Evolutionary conservation across 2,888 invertebrate genomes (phyloP), one percentile per base, ranked within the genome.

Genomic region (Cyclophora punctaria): DNA sequence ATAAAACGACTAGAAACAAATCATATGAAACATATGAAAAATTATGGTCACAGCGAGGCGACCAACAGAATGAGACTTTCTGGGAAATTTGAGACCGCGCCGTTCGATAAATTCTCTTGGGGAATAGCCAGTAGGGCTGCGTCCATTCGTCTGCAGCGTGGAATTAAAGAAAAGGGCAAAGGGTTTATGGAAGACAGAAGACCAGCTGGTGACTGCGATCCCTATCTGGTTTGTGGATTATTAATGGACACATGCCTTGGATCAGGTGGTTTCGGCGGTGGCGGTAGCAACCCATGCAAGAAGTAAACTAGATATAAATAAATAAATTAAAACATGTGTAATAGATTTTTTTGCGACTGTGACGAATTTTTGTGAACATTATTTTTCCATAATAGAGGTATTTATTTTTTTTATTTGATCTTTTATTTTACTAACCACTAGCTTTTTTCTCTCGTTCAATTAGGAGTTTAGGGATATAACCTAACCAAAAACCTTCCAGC

Each of bases 151-250:
- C 95, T 98, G 66, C 97, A 97, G 37, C 91, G 97, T 47, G 92
- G 93, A 51, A 95, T 96, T 48, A 95, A 96, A 48, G 94, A 96
- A 69, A 95, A 95, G 34, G 95, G 95, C 64, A 94, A 93, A 75
- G 98, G 98, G 2, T 98, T 97, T 75, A 90, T 98, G 66, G 98
- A 98, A 86, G 98, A 98, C 82, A 90, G 98, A 62, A 91, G 98
- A 68, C 97, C 97, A 41, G 92, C 93, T 53, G 96, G 95, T 52
- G 97, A 97, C 78, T 95, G 95, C 80, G 97, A 97, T 84, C 97
- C 97, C 0, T 97, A 97, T 50, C 53, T 69, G 1, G 84, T 84
- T 37, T 85, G 86, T 64, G 87, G 83, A 1, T 53, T 96, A 91
- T 71, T 87, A 45, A 41, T 86, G 66, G 87, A 87, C 46, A 84